Evolutionary conservation across 2,113 vertebrate species (phyloP).

Genomic region (Panurus biarmicus): DNA sequence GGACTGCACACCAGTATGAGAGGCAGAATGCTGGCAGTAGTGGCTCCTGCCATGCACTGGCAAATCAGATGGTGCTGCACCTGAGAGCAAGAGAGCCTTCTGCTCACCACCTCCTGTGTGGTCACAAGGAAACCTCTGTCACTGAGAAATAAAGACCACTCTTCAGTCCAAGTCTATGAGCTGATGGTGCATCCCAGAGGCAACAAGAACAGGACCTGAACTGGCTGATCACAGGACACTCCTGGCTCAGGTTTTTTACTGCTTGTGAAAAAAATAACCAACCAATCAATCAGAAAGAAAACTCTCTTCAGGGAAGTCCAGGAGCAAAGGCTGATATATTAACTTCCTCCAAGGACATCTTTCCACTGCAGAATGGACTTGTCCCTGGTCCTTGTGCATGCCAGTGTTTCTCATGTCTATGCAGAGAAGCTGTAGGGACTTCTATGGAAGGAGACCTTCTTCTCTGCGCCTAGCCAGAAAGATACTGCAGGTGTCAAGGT

Average conservation of each 20-base stretch:
- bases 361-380: background rate
- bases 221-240: background rate
- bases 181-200: background rate
- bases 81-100: background rate
- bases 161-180: background rate
- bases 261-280: background rate
- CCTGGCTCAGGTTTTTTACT: background rate
- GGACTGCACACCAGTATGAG: background rate
- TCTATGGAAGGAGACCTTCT: background rate
- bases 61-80: accelerated
- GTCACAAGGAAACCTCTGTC: background rate
- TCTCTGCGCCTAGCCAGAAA: background rate
- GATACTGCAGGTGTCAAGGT: background rate
- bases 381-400: background rate
- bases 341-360: background rate
- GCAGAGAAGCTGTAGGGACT: background rate
- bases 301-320: background rate
- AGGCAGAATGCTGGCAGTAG: background rate
- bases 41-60: background rate
- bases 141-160: background rate
- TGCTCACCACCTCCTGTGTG: background rate
- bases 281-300: background rate
- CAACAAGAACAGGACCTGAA: background rate
- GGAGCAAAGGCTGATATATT: background rate
- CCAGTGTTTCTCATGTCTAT: background rate